Evolutionary conservation across 1,140 invertebrate species (phyloP).

Genomic region (Macrobrachium rosenbergii): DNA sequence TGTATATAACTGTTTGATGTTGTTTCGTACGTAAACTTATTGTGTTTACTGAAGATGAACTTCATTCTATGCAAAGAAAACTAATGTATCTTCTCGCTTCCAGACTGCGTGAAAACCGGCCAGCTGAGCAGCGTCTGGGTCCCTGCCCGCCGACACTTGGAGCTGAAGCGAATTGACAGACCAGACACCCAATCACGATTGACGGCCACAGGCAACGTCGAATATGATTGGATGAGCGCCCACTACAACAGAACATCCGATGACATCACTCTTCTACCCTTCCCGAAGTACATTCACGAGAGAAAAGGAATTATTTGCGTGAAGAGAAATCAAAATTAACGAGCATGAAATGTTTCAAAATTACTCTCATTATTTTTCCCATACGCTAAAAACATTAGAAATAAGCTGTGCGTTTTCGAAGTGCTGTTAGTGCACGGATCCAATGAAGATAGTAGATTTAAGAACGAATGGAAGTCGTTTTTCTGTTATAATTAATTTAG

Average conservation of each 20-base stretch:
- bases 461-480: too few relatives aligned
- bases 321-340: slow-evolving; percentile 6
- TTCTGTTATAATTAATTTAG: too few relatives aligned
- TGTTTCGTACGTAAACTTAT: not conserved
- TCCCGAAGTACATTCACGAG: slow-evolving; percentile 18
- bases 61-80: not conserved
- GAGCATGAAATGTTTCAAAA: not conserved
- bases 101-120: slow-evolving; percentile 46
- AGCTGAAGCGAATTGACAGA: slow-evolving; percentile 19
- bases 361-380: not conserved
- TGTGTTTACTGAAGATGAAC: not conserved
- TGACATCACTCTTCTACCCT: slow-evolving; percentile 32
- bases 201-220: slow-evolving; percentile 17
- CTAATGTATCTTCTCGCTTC: not conserved
- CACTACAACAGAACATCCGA: slow-evolving; percentile 40
- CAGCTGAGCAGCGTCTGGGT: slow-evolving; percentile 46
- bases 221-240: slow-evolving; percentile 55
- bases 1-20: too few relatives aligned
- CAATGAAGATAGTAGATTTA: too few relatives aligned
- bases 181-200: not conserved
- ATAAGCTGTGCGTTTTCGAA: too few relatives aligned
- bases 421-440: too few relatives aligned
- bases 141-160: slow-evolving; percentile 24
- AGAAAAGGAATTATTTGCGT: slow-evolving; percentile 48
- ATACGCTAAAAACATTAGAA: too few relatives aligned